Conservation (phyloP, 2,797 vertebrate genomes). For the Brachyalestes nurse region DNA sequence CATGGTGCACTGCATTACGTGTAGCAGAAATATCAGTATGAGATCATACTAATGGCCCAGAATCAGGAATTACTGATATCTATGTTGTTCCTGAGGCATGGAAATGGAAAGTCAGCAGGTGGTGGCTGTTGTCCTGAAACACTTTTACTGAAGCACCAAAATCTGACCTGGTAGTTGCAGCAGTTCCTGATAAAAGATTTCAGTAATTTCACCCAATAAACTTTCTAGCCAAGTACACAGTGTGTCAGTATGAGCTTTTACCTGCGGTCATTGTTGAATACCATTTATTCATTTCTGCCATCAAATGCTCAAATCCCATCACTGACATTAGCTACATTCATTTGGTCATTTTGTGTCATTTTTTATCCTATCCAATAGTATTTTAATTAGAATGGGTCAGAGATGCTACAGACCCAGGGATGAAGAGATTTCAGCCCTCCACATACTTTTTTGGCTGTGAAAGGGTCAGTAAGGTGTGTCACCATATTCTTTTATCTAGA, state of each 20-base stretch:
- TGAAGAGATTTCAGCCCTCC: constrained; percentile 1
- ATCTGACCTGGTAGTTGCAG: not conserved
- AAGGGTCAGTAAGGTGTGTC: not conserved
- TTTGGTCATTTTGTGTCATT: not conserved
- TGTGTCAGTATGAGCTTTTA: not conserved
- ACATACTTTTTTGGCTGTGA: not conserved
- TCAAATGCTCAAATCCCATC: constrained; percentile 1
- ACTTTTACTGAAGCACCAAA: not conserved
- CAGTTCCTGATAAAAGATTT: not conserved
- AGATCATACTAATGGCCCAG: no score
- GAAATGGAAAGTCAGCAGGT: not conserved
- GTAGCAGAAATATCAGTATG: no score
- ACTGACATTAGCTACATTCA: constrained; percentile 11
- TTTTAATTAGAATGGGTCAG: not conserved
- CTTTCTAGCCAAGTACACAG: not conserved
- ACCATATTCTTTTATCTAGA: not conserved
- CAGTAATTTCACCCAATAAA: not conserved
- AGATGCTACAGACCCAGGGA: not conserved
- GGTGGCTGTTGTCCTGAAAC: not conserved
- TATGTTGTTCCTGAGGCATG: no score
- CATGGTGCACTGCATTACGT: no score
- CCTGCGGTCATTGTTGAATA: not conserved
- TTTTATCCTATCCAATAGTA: constrained; percentile 3
- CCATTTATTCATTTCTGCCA: not conserved
- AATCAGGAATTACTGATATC: not conserved